These are phyloP conservation scores for Axinella damicornis DNA, from an alignment of 37 sponge, comb jelly and placozoan genomes.

Conservation along the genomic window DNA sequence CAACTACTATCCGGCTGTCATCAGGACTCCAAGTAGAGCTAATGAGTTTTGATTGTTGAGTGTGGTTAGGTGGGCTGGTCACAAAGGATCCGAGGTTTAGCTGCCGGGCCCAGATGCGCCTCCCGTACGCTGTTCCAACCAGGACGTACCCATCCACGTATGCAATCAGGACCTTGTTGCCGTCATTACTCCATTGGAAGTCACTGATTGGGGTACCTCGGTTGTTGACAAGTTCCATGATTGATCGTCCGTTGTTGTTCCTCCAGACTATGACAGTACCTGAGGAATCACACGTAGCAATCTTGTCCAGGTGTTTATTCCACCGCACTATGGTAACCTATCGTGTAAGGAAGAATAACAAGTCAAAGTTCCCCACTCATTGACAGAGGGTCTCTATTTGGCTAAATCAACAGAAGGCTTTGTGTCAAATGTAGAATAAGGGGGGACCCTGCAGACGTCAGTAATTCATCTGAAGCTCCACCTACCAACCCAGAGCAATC, in stretches of 20 bases:
- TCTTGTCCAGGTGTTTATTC: conserved; percentile 88
- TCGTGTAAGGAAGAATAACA: too few species aligned
- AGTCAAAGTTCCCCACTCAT: too few species aligned
- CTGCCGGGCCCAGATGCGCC: conserved; percentile 88
- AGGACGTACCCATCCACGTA: conserved; percentile 93
- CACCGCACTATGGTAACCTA: conserved; percentile 92
- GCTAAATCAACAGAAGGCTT: too few species aligned
- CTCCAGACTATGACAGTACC: conserved; percentile 93
- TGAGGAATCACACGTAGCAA: conserved; percentile 89
- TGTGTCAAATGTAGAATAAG: too few species aligned
- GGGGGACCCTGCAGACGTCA: too few species aligned
- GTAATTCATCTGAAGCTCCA: too few species aligned
- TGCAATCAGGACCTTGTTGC: conserved; percentile 85
- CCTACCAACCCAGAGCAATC: too few species aligned
- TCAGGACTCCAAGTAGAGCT: conserved; percentile 93
- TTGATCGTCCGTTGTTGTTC: conserved; percentile 89
- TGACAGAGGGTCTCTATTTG: too few species aligned
- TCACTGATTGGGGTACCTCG: conserved; percentile 84
- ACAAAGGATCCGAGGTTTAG: conserved; percentile 91
- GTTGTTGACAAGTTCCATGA: conserved; percentile 95
- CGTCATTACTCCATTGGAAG: conserved; percentile 93
- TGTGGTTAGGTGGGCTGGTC: conserved; percentile 68
- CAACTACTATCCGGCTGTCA: conserved; percentile 84
- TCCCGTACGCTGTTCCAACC: conserved; percentile 89
- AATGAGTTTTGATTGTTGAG: conserved; percentile 63